A percentile compares a stretch with the other conserved stretches of the same genome.
These are phyloP conservation scores for Todiramphus saurophagus DNA, from an alignment of 2,113 vertebrate species.

Conservation along the genomic window DNA sequence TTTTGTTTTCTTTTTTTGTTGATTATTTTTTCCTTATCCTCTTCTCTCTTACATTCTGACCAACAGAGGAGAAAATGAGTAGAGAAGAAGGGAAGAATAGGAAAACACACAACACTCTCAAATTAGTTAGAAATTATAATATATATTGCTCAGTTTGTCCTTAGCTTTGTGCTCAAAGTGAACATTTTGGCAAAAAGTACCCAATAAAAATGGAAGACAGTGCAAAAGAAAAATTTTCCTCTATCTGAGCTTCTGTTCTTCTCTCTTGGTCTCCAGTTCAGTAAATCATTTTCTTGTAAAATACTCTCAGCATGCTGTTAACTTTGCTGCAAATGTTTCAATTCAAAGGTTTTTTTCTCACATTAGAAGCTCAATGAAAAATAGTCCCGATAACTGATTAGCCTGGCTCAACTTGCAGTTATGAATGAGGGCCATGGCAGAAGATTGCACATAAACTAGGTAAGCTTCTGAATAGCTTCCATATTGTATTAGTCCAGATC, in stretches of 20 bases:
- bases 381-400: background rate
- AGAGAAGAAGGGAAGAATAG: background rate
- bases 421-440: background rate
- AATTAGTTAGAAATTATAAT: background rate
- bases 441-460: background rate
- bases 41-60: background rate
- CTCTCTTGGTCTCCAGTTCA: background rate
- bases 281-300: background rate
- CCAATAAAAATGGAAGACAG: background rate
- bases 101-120: background rate
- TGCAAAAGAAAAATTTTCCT: background rate
- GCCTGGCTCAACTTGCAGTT: background rate
- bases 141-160: background rate
- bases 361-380: background rate
- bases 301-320: background rate
- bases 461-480: background rate
- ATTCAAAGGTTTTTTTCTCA: background rate
- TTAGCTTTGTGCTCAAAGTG: background rate
- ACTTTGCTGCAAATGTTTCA: background rate
- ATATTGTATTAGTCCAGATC: background rate
- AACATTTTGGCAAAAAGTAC: background rate
- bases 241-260: background rate
- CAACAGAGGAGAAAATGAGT: background rate
- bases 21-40: background rate
- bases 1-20: background rate